Conservation (phyloP, 2,888 invertebrate species). For the Lepeophtheirus nordmannii region DNA sequence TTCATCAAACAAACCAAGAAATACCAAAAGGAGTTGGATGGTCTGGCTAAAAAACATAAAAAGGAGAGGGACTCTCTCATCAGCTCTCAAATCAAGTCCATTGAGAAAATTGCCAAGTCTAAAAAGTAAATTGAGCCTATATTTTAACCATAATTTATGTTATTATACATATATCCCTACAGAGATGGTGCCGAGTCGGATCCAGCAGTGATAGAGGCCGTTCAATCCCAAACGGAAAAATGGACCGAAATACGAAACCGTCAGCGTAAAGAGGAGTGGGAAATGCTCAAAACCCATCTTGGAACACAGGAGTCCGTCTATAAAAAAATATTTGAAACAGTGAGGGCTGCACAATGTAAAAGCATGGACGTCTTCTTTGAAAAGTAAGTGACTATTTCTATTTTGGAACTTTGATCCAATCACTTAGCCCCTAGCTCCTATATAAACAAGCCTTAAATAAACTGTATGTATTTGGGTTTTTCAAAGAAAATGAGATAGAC, state of each 20-base stretch:
- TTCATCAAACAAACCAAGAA: constrained; percentile 83
- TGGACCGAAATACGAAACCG: constrained; percentile 80
- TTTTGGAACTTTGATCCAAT: not conserved
- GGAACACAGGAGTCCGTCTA: constrained; percentile 43
- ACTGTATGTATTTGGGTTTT: too few species aligned
- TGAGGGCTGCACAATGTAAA: not conserved
- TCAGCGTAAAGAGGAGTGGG: constrained; percentile 66
- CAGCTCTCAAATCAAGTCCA: constrained; percentile 72
- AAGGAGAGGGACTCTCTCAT: constrained; percentile 82
- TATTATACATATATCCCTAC: not conserved
- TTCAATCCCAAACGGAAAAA: constrained; percentile 78
- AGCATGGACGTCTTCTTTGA: constrained; percentile 11
- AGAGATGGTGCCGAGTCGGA: constrained; percentile 4
- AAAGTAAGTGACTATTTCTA: not conserved
- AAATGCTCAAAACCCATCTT: constrained; percentile 49
- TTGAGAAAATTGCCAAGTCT: constrained; percentile 84
- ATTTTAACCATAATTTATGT: constrained; percentile 17
- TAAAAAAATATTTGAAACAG: constrained; percentile 33
- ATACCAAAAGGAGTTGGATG: constrained; percentile 85
- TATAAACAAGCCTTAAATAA: too few species aligned
- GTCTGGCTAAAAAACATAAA: constrained; percentile 73
- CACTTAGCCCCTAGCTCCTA: too few species aligned
- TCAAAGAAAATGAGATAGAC: too few species aligned
- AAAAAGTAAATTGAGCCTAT: constrained; percentile 51
- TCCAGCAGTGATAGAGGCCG: constrained; percentile 52